Conservation (phyloP, 2,888 invertebrate species). For the Subacronicta megacephala region DNA sequence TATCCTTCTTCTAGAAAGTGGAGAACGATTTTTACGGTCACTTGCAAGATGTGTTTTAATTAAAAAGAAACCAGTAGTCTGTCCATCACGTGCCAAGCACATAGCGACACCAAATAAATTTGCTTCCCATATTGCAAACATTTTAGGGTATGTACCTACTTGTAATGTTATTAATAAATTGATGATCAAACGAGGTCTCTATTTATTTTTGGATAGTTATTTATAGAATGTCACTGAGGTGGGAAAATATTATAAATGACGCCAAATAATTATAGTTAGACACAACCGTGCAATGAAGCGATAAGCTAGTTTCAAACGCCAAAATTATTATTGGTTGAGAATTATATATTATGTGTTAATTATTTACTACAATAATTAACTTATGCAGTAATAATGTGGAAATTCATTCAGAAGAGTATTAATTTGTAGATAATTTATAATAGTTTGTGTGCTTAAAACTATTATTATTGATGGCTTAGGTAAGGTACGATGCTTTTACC, state of each 20-base stretch:
- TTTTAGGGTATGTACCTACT: slow-evolving; percentile 7
- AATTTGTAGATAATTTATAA: too few species aligned
- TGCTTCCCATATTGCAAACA: slow-evolving; percentile 52
- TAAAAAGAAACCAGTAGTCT: slow-evolving; percentile 60
- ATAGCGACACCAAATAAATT: slow-evolving; percentile 55
- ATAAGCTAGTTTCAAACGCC: too few species aligned
- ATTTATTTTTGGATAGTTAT: slow-evolving; percentile 6
- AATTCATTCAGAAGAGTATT: too few species aligned
- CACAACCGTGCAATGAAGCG: too few species aligned
- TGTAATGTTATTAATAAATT: slow-evolving; percentile 15
- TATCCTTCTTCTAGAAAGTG: background rate
- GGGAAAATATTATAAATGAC: background rate
- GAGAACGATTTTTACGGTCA: slow-evolving; percentile 12
- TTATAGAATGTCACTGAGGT: background rate
- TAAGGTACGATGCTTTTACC: too few species aligned
- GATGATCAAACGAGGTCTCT: slow-evolving; percentile 10
- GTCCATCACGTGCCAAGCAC: slow-evolving; percentile 60
- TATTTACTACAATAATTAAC: too few species aligned
- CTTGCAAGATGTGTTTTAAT: slow-evolving; percentile 52
- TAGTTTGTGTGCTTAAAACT: too few species aligned
- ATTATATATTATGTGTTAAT: too few species aligned
- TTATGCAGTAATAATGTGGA: too few species aligned
- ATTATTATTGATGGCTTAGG: too few species aligned
- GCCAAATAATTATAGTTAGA: too few species aligned
- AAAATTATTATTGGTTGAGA: too few species aligned